Conservation (phyloP, 2,113 vertebrate species). For the Lasiurus cinereus region DNA sequence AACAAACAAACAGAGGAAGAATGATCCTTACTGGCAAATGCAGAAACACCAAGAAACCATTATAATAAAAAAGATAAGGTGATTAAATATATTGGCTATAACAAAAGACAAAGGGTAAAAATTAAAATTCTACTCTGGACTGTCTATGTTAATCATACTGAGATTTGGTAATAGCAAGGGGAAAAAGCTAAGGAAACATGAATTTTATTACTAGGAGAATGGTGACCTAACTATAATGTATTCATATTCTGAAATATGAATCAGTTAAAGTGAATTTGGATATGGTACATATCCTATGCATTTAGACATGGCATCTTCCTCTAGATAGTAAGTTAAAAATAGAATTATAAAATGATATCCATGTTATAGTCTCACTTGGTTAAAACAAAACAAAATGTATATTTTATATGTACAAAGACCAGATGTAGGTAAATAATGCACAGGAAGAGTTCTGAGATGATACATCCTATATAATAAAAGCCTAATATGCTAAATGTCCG, state of each 20-base stretch:
- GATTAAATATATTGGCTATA: neutral
- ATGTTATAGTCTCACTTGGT: neutral
- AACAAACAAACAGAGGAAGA: neutral
- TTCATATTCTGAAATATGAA: neutral
- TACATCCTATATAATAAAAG: no score
- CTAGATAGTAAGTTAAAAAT: slow-evolving; percentile 17
- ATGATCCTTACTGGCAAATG: neutral
- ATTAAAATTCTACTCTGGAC: neutral
- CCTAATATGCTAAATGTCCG: no score
- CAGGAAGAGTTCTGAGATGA: neutral
- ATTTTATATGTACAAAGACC: neutral
- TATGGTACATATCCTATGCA: neutral
- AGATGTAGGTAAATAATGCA: neutral
- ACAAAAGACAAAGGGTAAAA: neutral
- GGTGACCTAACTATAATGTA: neutral
- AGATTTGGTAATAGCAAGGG: neutral
- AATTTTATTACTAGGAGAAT: neutral
- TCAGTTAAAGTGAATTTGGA: neutral
- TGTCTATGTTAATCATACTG: neutral
- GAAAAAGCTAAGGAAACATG: neutral
- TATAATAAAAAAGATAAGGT: neutral
- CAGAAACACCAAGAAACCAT: neutral
- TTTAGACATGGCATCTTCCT: neutral
- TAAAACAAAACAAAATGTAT: neutral
- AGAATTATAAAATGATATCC: neutral